These are phyloP conservation scores for Alexandromys fortis DNA, from an alignment of 2,113 vertebrate species.

Conservation along the genomic window DNA sequence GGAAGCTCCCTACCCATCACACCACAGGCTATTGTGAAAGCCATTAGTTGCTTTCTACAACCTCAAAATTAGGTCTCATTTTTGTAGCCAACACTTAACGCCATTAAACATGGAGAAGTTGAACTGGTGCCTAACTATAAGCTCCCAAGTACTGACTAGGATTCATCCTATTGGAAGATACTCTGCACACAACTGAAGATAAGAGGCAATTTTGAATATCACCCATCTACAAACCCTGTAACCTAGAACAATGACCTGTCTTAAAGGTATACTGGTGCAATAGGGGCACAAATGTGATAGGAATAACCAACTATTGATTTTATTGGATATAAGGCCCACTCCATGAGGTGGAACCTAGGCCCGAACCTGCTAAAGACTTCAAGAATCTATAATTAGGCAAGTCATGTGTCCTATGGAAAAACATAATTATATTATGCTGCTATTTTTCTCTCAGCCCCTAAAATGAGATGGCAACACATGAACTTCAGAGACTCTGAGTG, in stretches of 20 bases:
- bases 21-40: background rate
- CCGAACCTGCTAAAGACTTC: background rate
- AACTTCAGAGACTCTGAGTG: constrained; percentile 35
- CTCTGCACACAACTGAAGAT: background rate
- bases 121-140: background rate
- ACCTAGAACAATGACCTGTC: background rate
- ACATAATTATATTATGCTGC: background rate
- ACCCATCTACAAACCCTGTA: too few species aligned
- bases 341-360: background rate
- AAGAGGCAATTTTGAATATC: background rate
- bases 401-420: background rate
- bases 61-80: background rate
- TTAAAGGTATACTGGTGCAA: background rate
- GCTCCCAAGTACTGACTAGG: background rate
- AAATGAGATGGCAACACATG: constrained; percentile 56
- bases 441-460: constrained; percentile 57
- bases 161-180: background rate
- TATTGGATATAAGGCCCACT: background rate
- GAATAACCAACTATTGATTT: background rate
- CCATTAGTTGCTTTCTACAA: background rate
- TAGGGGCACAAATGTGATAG: background rate
- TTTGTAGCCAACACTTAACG: background rate
- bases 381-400: background rate
- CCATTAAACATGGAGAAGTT: background rate
- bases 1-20: background rate